These are phyloP conservation scores for Otolemur crassicaudatus DNA, from an alignment of 2,797 vertebrate species.

Conservation along the genomic window DNA sequence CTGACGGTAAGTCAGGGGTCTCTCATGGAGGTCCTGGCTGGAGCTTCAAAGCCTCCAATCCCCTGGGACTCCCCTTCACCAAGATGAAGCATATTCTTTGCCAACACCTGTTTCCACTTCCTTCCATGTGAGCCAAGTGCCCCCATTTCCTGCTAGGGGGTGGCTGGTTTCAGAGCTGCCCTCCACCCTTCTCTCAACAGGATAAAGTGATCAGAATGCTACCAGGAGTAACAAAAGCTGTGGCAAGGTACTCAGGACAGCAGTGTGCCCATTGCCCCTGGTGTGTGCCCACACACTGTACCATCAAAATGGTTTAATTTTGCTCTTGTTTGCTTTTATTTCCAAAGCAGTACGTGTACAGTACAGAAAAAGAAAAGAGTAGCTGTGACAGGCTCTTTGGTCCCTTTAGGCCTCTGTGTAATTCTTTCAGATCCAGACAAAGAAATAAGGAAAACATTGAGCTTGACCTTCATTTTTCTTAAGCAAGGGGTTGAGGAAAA, in stretches of 20 bases:
- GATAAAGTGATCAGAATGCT: neutral
- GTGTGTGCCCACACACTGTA: neutral
- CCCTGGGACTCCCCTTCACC: neutral
- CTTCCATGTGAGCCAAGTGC: fast-evolving
- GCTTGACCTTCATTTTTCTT: neutral
- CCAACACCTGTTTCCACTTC: neutral
- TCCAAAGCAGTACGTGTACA: neutral
- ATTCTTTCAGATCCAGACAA: neutral
- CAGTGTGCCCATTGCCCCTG: neutral
- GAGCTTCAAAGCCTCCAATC: neutral
- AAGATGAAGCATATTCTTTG: neutral
- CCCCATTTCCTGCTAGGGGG: neutral
- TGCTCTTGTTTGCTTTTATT: neutral
- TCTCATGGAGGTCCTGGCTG: neutral
- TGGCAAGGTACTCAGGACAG: fast-evolving
- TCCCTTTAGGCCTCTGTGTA: neutral
- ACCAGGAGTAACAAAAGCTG: neutral
- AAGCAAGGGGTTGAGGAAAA: neutral
- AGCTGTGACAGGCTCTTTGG: neutral
- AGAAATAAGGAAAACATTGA: neutral
- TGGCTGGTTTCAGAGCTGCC: neutral
- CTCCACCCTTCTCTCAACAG: neutral
- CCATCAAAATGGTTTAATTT: neutral
- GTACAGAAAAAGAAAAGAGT: neutral
- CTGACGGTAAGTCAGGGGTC: neutral